A percentile compares a stretch with the other conserved stretches of the same genome.
Evolutionary conservation across 2,797 vertebrate species (phyloP).

Genomic region (Hypotaenidia philippensis): DNA sequence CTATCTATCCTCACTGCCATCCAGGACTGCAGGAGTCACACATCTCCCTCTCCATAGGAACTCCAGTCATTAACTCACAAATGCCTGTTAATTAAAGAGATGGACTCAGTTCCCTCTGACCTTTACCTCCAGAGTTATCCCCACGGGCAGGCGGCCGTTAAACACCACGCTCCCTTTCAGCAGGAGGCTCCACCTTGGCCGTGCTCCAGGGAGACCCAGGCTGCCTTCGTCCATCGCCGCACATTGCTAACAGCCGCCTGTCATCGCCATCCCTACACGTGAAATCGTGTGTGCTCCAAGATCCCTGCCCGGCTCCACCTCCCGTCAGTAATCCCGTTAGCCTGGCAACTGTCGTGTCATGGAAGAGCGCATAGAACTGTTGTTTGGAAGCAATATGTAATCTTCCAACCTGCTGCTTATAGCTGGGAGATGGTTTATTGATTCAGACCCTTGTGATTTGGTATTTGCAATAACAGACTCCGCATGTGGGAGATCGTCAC

Average conservation of each 20-base stretch:
- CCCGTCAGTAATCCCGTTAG: conserved; percentile 59
- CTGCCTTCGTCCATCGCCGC: conserved; percentile 11
- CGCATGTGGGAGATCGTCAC: conserved; percentile 56
- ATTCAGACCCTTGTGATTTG: conserved; percentile 71
- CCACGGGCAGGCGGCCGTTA: neutral
- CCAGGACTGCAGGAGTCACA: neutral
- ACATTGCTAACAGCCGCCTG: neutral
- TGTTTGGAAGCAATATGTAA: conserved; percentile 61
- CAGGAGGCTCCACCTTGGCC: conserved; percentile 19
- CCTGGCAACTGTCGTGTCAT: conserved; percentile 58
- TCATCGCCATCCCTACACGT: neutral
- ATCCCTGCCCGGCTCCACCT: conserved; percentile 46
- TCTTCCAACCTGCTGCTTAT: conserved; percentile 65
- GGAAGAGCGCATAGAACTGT: conserved; percentile 39
- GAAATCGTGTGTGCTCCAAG: neutral
- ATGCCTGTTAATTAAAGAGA: neutral
- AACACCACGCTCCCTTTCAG: neutral
- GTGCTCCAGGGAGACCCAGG: conserved; percentile 15
- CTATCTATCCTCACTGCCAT: neutral
- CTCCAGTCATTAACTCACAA: neutral
- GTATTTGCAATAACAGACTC: conserved; percentile 72
- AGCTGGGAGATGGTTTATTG: conserved; percentile 70
- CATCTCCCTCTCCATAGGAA: neutral
- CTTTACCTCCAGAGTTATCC: neutral
- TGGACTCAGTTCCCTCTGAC: neutral